Evolutionary conservation across 2,888 invertebrate genomes (phyloP).

Genomic region (Tridacna crocea): DNA sequence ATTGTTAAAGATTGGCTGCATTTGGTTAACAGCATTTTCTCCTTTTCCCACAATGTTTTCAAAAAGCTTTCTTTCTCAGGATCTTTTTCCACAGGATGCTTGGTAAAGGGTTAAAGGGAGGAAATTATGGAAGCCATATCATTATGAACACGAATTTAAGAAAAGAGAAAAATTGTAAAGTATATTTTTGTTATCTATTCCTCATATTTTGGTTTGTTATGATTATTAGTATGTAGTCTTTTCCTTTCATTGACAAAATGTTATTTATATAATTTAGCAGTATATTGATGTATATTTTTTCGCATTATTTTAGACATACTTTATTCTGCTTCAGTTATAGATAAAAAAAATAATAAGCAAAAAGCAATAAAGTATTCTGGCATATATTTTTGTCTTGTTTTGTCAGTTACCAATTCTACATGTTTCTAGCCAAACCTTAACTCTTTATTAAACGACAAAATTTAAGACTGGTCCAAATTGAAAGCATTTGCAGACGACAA

Average conservation of each 20-base stretch:
- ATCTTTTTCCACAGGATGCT: not conserved
- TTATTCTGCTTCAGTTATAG: constrained; percentile 27
- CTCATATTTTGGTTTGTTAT: not conserved
- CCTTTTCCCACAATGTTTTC: not conserved
- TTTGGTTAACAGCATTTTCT: no score
- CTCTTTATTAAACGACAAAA: no score
- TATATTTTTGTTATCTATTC: not conserved
- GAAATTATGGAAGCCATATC: not conserved
- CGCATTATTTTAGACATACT: constrained; percentile 8
- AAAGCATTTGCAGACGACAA: no score
- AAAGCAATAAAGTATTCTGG: constrained; percentile 31
- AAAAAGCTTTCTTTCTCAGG: not conserved
- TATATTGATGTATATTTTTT: constrained; percentile 30
- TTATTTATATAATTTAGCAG: constrained; percentile 23
- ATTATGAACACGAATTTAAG: not conserved
- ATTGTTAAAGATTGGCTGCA: no score
- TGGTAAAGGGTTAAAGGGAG: not conserved
- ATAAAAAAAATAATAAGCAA: not conserved
- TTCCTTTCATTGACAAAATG: not conserved
- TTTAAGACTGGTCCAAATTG: no score
- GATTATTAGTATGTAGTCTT: not conserved
- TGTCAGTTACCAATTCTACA: not conserved
- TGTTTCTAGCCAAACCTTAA: no score
- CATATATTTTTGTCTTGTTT: not conserved
- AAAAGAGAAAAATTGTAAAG: not conserved